Base-by-base conservation (phyloP, 2,888 invertebrate genomes). In the Synanthedon tipuliformis region DNA sequence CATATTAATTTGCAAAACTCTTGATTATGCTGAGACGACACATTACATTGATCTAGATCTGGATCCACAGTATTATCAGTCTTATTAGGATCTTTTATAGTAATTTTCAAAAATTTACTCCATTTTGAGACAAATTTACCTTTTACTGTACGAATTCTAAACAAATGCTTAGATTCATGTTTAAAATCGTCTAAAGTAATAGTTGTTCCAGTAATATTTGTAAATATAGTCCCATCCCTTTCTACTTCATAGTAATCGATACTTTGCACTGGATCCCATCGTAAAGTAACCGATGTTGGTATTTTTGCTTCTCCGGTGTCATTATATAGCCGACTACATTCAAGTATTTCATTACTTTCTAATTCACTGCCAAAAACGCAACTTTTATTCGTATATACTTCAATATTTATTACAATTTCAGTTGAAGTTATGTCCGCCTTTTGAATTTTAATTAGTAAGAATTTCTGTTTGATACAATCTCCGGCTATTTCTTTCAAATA, bases 241-340 rank as follows among this genome's bases (percentile, higher is more conserved):
- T 83, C 80, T 40, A 86, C 75, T 69, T 86, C 86, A 54, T 80
- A 80, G 57, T 70, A 78, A 53, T 56, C 54, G 3, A 65, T 73
- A 10, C 64, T 55, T 51, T 66, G 55, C 11, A 64, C 59, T 41
- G 55, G 13, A 0, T 71, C 59, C 86, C 85, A 86, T 27, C 66
- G 57, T 40, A 85, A 52, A 34, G 64, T 63, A 4, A 83, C 63
- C 8, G 71, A 66, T 16, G 66, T 73, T 11, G 71, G 54, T n/a
- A 72, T 70, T 34, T 64, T 66, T 51, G 69, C 64, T 40, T 65
- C 60, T 16, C 71, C 61, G 3, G 60, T 50, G 11, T 61, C 64
- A 40, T 62, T 59, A 15, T 82, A 72, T 45, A 59, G 61, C 2
- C 56, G 51, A 2, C 82, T 80, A 10, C 62, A 54, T n/a, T 57